phyloP scores from a whole-genome alignment of 2,113 vertebrate genomes.

The Podilymbus podiceps region DNA sequence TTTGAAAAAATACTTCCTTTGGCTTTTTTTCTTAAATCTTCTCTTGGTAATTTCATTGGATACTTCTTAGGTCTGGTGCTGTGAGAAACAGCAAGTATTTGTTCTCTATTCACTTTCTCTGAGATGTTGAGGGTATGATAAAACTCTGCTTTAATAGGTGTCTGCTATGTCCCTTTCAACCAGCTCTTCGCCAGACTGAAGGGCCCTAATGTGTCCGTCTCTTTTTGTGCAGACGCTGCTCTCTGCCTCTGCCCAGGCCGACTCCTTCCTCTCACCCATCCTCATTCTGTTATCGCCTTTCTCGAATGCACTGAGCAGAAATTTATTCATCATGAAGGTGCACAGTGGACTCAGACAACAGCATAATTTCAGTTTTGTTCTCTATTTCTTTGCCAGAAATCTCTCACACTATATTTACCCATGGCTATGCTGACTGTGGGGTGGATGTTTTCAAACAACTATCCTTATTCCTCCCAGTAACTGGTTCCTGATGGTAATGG shows the following conservation, averaged over 20 bases:
- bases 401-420: neutral
- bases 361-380: neutral
- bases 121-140: neutral
- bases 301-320: fast-evolving
- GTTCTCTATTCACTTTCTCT: neutral
- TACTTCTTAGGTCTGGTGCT: neutral
- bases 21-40: neutral
- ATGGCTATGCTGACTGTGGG: neutral
- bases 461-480: neutral
- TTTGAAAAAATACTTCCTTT: neutral
- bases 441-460: neutral
- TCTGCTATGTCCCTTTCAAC: neutral
- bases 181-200: neutral
- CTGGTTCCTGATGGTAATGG: neutral
- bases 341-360: neutral
- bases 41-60: neutral
- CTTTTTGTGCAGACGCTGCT: neutral
- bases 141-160: neutral
- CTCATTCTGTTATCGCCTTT: fast-evolving
- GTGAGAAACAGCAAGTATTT: neutral
- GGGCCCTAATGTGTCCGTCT: neutral
- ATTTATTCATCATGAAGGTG: neutral
- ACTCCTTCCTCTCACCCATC: neutral
- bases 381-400: neutral
- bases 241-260: neutral